These are phyloP conservation scores for Notoglanidium macrostoma DNA, from an alignment of 2,797 vertebrate genomes.

Conservation along the genomic window DNA sequence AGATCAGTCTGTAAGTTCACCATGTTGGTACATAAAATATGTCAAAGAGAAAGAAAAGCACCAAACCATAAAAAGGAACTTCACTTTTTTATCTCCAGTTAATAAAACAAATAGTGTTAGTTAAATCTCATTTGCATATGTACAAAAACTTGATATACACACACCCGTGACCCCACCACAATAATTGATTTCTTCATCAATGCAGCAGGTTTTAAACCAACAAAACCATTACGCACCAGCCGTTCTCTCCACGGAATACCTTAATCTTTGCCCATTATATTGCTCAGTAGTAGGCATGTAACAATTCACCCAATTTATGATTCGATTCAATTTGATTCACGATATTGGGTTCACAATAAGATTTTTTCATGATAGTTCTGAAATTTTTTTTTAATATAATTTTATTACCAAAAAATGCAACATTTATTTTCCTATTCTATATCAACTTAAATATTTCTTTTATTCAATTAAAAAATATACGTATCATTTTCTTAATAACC, in stretches of 20 bases:
- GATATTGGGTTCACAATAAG: no score
- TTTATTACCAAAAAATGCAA: no score
- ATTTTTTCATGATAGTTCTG: no score
- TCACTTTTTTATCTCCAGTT: neutral
- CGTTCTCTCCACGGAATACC: neutral
- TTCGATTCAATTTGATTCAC: no score
- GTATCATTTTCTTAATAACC: no score
- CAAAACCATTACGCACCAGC: neutral
- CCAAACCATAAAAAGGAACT: neutral
- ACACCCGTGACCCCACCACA: neutral
- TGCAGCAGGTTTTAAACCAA: neutral
- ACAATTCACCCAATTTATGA: no score
- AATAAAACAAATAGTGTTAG: neutral
- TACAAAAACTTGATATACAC: neutral
- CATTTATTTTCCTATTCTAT: no score
- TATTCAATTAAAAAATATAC: no score
- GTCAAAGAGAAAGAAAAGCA: neutral
- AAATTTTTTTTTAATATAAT: no score
- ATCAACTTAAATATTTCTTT: no score
- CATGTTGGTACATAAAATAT: neutral
- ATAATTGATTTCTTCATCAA: neutral
- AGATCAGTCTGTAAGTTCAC: constrained; percentile 92
- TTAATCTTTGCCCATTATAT: neutral
- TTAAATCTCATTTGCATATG: neutral
- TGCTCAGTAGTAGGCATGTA: neutral